Percentiles rank a stretch among this genome's conserved stretches.
phyloP scores from a whole-genome alignment of 2,797 vertebrate genomes.

The Ficedula albicollis region DNA sequence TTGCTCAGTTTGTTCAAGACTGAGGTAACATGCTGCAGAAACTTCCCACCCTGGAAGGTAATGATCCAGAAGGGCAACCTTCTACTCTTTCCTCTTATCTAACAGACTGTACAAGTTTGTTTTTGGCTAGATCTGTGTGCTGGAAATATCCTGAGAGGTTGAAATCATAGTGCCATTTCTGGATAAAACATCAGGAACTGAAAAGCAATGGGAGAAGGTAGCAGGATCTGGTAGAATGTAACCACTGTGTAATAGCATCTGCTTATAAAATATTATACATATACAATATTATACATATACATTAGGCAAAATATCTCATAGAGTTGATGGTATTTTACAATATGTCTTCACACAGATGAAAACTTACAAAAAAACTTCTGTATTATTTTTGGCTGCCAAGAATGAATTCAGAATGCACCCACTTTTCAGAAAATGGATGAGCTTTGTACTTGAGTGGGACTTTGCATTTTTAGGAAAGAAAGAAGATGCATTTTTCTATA shows the following conservation, averaged over 20 bases:
- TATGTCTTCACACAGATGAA: background rate
- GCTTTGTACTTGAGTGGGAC: background rate
- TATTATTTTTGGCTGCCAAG: background rate
- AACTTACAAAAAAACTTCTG: background rate
- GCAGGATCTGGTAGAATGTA: background rate
- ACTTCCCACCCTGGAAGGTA: background rate
- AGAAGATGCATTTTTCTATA: background rate
- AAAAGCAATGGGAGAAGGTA: background rate
- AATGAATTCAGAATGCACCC: background rate
- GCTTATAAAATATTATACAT: background rate
- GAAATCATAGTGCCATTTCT: background rate
- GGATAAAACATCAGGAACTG: background rate
- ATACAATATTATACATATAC: background rate
- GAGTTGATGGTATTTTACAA: background rate
- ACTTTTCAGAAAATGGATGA: background rate
- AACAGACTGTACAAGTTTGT: background rate
- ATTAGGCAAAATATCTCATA: background rate
- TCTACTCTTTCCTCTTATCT: background rate
- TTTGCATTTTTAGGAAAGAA: background rate
- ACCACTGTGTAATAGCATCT: background rate
- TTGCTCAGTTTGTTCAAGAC: background rate
- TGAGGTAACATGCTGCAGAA: background rate
- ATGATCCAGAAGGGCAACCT: constrained; percentile 10
- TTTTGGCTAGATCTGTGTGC: background rate
- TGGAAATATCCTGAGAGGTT: background rate